Conservation (phyloP, 2,797 vertebrate genomes). For the Pygocentrus nattereri region DNA sequence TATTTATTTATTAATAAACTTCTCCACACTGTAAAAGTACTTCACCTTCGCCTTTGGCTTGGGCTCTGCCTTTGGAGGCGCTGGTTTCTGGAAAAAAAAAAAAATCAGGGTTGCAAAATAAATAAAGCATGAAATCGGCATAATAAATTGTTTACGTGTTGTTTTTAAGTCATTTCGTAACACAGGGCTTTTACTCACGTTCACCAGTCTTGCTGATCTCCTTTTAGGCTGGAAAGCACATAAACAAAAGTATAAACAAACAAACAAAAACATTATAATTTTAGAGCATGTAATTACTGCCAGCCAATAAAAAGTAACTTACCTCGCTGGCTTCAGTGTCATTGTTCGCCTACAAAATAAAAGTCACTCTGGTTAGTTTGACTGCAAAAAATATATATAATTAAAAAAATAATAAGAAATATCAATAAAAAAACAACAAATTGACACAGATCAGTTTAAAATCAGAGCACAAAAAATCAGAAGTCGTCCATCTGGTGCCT, state of each 20-base stretch:
- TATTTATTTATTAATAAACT: not conserved
- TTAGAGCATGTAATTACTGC: not conserved
- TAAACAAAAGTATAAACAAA: not conserved
- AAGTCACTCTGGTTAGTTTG: not conserved
- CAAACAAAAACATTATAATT: not conserved
- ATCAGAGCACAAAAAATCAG: not conserved
- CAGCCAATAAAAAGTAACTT: constrained; percentile 44
- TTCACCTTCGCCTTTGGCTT: constrained; percentile 80
- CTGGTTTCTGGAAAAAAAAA: constrained; percentile 77
- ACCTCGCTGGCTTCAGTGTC: constrained; percentile 71
- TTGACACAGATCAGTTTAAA: not conserved
- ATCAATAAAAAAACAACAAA: not conserved
- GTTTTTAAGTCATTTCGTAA: not conserved
- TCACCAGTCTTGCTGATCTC: constrained; percentile 86
- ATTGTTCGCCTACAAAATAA: constrained; percentile 62
- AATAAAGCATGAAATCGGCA: not conserved
- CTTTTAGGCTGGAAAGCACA: constrained; percentile 83
- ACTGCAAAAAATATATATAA: not conserved
- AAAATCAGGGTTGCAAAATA: not conserved
- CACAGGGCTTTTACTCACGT: constrained; percentile 79
- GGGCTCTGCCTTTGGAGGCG: constrained; percentile 82
- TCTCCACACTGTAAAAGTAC: not conserved
- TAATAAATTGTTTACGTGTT: not conserved
- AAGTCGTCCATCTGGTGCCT: not conserved
- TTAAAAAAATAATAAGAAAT: too few relatives aligned